A percentile compares a stretch with the other conserved stretches of the same genome.
These are phyloP conservation scores for Thamnophis sirtalis DNA, from an alignment of 2,113 vertebrate genomes.

Conservation along the genomic window DNA sequence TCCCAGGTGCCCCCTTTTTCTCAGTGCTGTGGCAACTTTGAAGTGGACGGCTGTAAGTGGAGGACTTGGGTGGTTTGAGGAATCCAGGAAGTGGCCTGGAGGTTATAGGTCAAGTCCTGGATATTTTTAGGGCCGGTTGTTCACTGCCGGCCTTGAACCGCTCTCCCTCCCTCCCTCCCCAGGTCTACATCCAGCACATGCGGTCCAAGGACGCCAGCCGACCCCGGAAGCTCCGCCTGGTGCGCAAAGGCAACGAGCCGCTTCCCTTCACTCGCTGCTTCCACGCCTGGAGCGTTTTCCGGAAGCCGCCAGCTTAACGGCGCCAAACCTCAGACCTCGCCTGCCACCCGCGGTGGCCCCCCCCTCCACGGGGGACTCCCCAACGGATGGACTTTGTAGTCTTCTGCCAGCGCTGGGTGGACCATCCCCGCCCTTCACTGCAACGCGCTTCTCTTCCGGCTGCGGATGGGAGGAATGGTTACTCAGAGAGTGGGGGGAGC, in stretches of 20 bases:
- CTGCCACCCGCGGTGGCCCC: fast-evolving
- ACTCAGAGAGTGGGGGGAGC: neutral
- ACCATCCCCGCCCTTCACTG: neutral
- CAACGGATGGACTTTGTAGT: neutral
- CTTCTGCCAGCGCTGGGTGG: neutral
- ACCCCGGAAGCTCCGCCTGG: slow-evolving; percentile 89
- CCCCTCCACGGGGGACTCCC: fast-evolving
- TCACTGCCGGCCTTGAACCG: neutral
- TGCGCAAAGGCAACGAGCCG: slow-evolving; percentile 94
- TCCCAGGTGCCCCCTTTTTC: no score
- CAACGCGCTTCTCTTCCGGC: neutral
- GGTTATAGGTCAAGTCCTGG: neutral
- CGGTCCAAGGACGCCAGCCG: slow-evolving; percentile 80
- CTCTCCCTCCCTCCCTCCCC: neutral
- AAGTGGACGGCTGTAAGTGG: no score
- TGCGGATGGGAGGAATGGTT: neutral
- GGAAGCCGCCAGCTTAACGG: slow-evolving; percentile 74
- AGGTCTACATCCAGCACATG: slow-evolving; percentile 99
- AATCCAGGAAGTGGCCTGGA: neutral
- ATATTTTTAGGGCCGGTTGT: neutral
- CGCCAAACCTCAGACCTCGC: neutral
- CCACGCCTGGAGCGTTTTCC: slow-evolving; percentile 92
- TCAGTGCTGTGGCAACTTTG: no score
- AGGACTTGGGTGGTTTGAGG: no score
- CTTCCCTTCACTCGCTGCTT: slow-evolving; percentile 94